Conservation (phyloP, 2,113 vertebrate genomes). For the Xenus cinereus region DNA sequence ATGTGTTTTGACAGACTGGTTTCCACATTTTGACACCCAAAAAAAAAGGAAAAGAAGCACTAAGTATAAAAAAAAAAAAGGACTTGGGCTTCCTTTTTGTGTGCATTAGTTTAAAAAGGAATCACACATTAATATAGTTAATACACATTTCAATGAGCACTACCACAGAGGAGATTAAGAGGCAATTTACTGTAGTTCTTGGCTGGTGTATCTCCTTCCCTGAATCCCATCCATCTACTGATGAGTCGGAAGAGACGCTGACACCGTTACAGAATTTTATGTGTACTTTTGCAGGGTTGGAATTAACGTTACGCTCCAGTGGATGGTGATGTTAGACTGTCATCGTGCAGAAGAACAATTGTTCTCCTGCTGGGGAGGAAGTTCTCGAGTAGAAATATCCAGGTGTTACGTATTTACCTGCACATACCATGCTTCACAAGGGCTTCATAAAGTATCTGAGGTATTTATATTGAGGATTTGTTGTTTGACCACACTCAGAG, state of each 20-base stretch:
- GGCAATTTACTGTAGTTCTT: slow-evolving; percentile 37
- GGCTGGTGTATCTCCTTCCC: not conserved
- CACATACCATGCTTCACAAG: not conserved
- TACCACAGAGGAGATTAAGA: not conserved
- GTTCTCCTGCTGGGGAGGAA: not conserved
- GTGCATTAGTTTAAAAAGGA: not conserved
- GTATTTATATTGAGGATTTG: not conserved
- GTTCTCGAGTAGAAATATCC: not conserved
- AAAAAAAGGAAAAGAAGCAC: not conserved
- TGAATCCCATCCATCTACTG: not conserved
- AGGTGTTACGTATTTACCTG: not conserved
- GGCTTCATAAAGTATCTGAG: not conserved
- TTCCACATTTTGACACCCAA: not conserved
- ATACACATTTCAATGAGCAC: not conserved
- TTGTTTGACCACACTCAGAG: not conserved
- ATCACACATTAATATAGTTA: not conserved
- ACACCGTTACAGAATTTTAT: not conserved
- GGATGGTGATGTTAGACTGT: not conserved
- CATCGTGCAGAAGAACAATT: not conserved
- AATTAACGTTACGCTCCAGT: not conserved
- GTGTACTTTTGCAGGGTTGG: not conserved
- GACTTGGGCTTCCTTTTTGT: not conserved
- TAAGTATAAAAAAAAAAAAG: not conserved
- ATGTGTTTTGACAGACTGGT: not conserved
- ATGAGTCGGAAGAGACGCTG: not conserved